Base-by-base conservation (phyloP, 2,888 invertebrate species). In the Platynereis dumerilii region DNA sequence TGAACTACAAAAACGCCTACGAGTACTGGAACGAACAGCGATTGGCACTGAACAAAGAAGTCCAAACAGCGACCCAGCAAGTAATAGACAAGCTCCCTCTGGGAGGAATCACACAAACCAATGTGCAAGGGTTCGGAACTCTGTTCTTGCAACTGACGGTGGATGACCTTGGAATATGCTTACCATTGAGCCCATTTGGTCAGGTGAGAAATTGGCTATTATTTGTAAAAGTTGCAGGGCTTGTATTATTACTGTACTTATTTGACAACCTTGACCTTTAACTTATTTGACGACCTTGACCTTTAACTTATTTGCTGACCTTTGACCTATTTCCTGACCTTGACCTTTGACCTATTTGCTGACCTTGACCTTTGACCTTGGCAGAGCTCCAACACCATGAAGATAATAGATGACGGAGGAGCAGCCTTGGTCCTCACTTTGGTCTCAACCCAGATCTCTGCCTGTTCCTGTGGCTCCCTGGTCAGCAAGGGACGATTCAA, bases 11-110 rank as follows among this genome's bases (percentile, higher is more conserved):
- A 86, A 98, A 97, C 85, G 97, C 98, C 0, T 98, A 98, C 81
- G 97, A 99, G 83, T 98, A 97, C 85, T 99, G 98, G 98, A 94
- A 93, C 74, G 96, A 96, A 83, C 97, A 98, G 85, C 87, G 97
- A 2, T 91, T 93, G 3, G 93, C 91, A 76, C 86, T 96, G 52
- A 96, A 93, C 80, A 93, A 92, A 77, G 96, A 96, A 81, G 92
- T 94, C 10, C 83, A 84, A 73, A 83, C 82, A 62, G 86, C 86
- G 20, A 85, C 86, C 2, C 92, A 93, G 83, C 84, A 84, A 45
- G 83, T 85, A 27, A 81, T 86, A 62, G 92, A 92, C 78, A 91
- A 91, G 77, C 89, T 92, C 56, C 91, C 81, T 0, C 77, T 76
- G 68, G 71, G 78, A 17, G 12, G 22, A 12, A 29, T 27, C 29